Evolutionary conservation across 2,888 invertebrate species (phyloP).

Genomic region (Disparrhopalites patrizii): DNA sequence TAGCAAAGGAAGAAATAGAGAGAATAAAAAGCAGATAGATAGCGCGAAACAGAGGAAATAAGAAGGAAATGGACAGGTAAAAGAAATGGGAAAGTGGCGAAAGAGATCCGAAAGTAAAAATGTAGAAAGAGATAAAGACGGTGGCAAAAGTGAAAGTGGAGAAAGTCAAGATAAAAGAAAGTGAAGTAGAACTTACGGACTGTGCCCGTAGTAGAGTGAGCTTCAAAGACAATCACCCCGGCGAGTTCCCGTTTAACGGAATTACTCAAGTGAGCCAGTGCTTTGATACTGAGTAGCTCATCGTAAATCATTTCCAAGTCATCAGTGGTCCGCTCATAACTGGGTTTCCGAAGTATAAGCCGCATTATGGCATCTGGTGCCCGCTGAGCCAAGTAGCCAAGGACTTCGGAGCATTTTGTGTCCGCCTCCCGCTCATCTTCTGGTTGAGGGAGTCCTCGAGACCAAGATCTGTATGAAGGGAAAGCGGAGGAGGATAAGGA

Average conservation of each 20-base stretch:
- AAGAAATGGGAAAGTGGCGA: neutral
- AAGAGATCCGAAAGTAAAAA: too few relatives aligned
- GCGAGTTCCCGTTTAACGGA: constrained; percentile 76
- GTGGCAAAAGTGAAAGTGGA: too few relatives aligned
- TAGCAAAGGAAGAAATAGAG: neutral
- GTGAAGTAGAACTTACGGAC: constrained; percentile 65
- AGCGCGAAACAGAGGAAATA: neutral
- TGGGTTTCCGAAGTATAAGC: constrained; percentile 76
- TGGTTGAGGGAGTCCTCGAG: constrained; percentile 45
- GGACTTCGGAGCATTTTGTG: constrained; percentile 64
- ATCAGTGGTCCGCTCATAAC: constrained; percentile 68
- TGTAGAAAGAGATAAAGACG: neutral
- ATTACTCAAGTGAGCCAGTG: constrained; percentile 72
- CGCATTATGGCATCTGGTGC: constrained; percentile 75
- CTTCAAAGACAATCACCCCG: constrained; percentile 73
- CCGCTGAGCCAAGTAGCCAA: constrained; percentile 63
- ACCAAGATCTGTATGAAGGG: constrained; percentile 45
- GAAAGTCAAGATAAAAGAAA: neutral
- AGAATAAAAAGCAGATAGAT: neutral
- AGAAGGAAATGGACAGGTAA: neutral
- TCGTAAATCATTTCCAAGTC: constrained; percentile 79
- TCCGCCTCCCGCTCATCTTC: constrained; percentile 58
- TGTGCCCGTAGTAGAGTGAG: constrained; percentile 70
- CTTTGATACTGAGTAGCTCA: constrained; percentile 74
- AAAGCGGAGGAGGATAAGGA: too few relatives aligned